phyloP scores from a whole-genome alignment of 2,113 vertebrate species.

The Smithornis capensis region DNA sequence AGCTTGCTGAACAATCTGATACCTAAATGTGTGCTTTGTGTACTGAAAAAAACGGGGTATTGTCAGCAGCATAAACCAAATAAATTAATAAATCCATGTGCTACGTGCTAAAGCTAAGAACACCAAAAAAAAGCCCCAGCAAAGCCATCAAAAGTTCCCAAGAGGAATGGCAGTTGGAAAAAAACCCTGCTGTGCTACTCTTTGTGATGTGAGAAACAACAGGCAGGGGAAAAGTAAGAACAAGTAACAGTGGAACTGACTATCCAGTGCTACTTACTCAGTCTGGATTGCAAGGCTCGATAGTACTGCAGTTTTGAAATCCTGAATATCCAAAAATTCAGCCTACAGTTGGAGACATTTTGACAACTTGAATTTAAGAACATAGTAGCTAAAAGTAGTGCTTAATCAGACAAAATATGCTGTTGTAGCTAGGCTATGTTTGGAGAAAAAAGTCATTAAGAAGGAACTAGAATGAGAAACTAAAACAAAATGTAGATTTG shows the following conservation, averaged over 20 bases:
- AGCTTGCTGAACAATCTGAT: not conserved
- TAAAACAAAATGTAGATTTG: not conserved
- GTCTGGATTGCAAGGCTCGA: not conserved
- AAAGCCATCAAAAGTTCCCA: not conserved
- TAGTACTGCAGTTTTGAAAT: not conserved
- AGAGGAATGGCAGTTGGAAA: not conserved
- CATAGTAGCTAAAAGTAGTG: not conserved
- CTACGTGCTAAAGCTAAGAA: not conserved
- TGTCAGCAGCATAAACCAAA: not conserved
- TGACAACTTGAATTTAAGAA: not conserved
- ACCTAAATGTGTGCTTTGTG: not conserved
- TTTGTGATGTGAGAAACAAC: not conserved
- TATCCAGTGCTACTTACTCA: not conserved
- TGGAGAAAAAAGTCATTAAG: not conserved
- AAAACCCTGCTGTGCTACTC: rapidly evolving
- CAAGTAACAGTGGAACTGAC: not conserved
- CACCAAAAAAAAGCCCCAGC: not conserved
- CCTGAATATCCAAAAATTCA: not conserved
- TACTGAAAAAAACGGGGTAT: not conserved
- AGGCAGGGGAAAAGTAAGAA: rapidly evolving
- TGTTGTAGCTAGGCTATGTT: not conserved
- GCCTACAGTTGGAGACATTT: not conserved
- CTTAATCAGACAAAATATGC: not conserved
- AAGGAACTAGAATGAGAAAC: not conserved
- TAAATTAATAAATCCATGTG: not conserved